Evolutionary conservation across 2,797 vertebrate species (phyloP), one percentile per base, ranked within the genome.

Genomic region (Diceros bicornis): DNA sequence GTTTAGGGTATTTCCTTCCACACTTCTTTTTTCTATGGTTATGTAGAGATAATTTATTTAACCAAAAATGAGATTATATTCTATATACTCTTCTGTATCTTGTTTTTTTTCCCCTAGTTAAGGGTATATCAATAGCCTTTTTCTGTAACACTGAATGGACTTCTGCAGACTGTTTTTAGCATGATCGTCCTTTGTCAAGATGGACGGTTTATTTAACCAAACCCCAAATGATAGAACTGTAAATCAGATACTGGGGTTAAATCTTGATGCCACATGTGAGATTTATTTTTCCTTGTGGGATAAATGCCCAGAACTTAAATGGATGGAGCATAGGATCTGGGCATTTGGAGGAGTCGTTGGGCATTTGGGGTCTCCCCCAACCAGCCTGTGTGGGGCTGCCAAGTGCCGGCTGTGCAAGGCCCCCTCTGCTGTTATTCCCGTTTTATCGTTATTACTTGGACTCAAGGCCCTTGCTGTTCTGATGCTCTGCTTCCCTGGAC

Each of bases 41-140:
- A 41, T 27, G 21, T 6, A 57, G 93, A 69, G 64, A 52, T 68
- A 27, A 37, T 71, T 90, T 55, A 59, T 91, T 85, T 68, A 96
- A 37, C 61, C 10, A 14, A 61, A 61, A 34, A 61, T 52, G 55
- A 93, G 41, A 37, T 55, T 25, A 4, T 32, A 41, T 62, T 72
- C 27, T 44, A 29, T 7, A 23, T 64, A 16, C 13, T 18, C 41
- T 77, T 64, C 34, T 62, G 44, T 66, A 29, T 29, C 75, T 86
- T 34, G 32, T 11, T 4, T 52, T 87, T 41, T 89, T 84, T 34
- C 7, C 69, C 77, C n/a, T 52, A 55, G 18, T n/a, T 82, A 37
- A 47, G 41, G 74, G n/a, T 29, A 10, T 52, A 18, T 25, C 57
- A n/a, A 3, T 16, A 41, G 10, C n/a, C 52, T 50, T 91, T 87